Base-by-base conservation (phyloP, 2,797 vertebrate species). In the Tauraco hartlaubi region DNA sequence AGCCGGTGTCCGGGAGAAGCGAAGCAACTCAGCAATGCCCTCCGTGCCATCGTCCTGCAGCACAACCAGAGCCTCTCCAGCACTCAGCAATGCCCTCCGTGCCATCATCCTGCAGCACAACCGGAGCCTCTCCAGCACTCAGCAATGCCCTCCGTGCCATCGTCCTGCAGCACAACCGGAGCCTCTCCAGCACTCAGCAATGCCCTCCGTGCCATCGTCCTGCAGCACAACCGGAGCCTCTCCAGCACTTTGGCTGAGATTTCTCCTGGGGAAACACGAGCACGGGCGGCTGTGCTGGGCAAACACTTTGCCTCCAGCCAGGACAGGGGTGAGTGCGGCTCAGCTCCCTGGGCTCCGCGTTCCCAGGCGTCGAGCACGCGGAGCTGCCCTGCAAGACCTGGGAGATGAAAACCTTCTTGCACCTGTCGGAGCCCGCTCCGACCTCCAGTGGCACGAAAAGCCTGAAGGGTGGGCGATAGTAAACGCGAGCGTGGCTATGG, bases 281-380 rank as follows among this genome's bases (percentile, higher is more conserved):
- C 28, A 16, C 66, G 14, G 22, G 18, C 1, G 4, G 12, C 67
- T 51, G 35, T 13, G 15, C 31, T 37, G 59, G 59, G 51, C 21
- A 22, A 51, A 26, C 15, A 6, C 0, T 39, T 13, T 39, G 2
- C 9, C 17, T 58, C 35, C 17, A 37, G 51, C 22, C 0, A 1
- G 41, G 44, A 12, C 31, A 14, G 26, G n/a, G 3, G 2, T 15
- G 35, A 43, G 31, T 58, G n/a, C 3, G 1, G 31, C 43, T 64
- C 19, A 26, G 31, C 14, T 64, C 44, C 21, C n/a, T 39, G 39
- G 11, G 39, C 39, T 13, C 39, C 39, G 39, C 39, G 39, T 39
- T 39, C 39, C 39, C 39, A 11, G 39, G 39, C 39, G 35, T 7
- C 0, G 3, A 56, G 58, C 0, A 1, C 28, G 18, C 1, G 2